These are phyloP conservation scores for Trogon melanurus DNA, from an alignment of 2,113 vertebrate species.

Conservation along the genomic window DNA sequence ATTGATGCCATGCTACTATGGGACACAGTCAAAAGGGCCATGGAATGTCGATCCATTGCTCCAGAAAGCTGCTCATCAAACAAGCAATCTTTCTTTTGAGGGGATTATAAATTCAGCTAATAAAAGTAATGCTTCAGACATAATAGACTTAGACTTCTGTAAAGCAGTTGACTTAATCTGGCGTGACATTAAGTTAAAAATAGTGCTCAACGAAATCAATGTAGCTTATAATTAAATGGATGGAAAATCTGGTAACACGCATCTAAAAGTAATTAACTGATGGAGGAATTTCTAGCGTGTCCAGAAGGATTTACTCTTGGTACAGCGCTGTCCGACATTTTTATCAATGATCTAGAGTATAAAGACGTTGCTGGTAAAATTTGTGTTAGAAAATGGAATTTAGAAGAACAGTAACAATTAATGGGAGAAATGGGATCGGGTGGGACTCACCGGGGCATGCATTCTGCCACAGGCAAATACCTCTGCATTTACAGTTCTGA, in stretches of 20 bases:
- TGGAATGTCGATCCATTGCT: neutral
- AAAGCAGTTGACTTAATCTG: constrained; percentile 23
- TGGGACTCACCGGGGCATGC: neutral
- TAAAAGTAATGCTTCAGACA: constrained; percentile 29
- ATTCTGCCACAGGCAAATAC: neutral
- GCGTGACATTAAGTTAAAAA: constrained; percentile 38
- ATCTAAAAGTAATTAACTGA: constrained; percentile 41
- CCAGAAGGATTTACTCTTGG: neutral
- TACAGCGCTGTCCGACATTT: neutral
- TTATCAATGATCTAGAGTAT: neutral
- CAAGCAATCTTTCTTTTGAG: neutral
- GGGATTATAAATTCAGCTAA: neutral
- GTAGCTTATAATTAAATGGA: neutral
- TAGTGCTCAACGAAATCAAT: neutral
- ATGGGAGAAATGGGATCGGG: neutral
- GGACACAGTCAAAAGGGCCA: neutral
- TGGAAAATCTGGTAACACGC: neutral
- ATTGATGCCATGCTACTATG: neutral
- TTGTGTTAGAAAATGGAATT: neutral
- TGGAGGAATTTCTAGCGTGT: neutral
- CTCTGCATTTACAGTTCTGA: neutral
- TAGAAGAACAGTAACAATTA: neutral
- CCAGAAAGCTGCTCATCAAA: neutral
- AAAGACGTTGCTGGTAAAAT: neutral
- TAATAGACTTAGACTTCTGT: constrained; percentile 5